Evolutionary conservation across 2,888 invertebrate species (phyloP), one percentile per base, ranked within the genome.

Genomic region (Miltochrista miniata): DNA sequence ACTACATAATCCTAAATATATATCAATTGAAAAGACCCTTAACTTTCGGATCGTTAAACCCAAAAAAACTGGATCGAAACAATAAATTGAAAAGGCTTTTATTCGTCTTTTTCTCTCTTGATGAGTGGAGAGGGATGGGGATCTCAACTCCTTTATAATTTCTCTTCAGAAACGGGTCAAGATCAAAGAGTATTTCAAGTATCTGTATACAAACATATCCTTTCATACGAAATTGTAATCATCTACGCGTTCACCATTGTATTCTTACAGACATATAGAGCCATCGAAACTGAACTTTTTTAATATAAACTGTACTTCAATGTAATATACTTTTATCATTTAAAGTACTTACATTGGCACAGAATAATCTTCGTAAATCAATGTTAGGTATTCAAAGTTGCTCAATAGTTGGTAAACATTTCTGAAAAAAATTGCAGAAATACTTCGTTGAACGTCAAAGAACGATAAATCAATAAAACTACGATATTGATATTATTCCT

Each of bases 201-300:
- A n/a, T 38, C 18, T 18, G 15, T 14, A 36, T 15, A 24, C 14
- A n/a, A 24, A 7, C 2, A 24, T 24, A 24, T 24, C 5, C 18
- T 24, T 24, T 4, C 18, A 18, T 38, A 24, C 58, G 62, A 62
- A 48, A 55, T 48, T 64, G 68, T 68, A 61, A 15, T 36, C 14
- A 36, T 24, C 18, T 24, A 2, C 5, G 18, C 18, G 5, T 36
- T 15, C 5, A 8, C 10, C 14, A 36, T 24, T 24, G 18, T 24
- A 24, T 5, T 24, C 18, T 24, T 24, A 24, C 3, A 24, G 2
- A 24, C 18, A 24, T n/a, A n/a, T n/a, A 24, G 5, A 36, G 14
- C 9, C 14, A 64, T 42, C 58, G 58, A 61, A 62, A 55, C 48
- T 36, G 48, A 39, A 43, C 54, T 61, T 64, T 64, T 68, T 64